Evolutionary conservation across 1,140 invertebrate genomes (phyloP), one percentile per base, ranked within the genome.

Genomic region (Belonocnema kinseyi): DNA sequence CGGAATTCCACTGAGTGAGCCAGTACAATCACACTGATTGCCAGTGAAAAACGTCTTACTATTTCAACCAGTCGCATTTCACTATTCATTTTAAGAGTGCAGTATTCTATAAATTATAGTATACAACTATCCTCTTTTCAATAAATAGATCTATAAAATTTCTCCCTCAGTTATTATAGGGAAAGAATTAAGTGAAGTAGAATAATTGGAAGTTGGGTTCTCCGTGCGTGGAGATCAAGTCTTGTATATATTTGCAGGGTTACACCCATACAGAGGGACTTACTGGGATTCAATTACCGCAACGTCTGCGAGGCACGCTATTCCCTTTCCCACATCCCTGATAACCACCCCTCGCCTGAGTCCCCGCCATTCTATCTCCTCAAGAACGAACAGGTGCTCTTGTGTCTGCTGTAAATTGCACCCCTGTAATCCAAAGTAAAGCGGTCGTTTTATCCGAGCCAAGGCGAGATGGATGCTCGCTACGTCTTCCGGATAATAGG

Each of bases 211-310:
- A 40, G 26, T 66, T 66, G 61, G 61, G 33, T 66, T 66, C 81
- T 81, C 77, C 82, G 80, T 80, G 82, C 77, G 77, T 82, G 71
- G 66, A 77, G 77, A 82, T 76, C 70, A 81, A 82, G 77, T 79
- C 79, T 84, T 77, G 77, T 82, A 80, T 73, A 80, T 72, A 75
- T 78, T 72, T 50, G 80, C 78, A 77, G 73, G 77, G 77, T 80
- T 79, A 85, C 83, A 84, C 77, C 79, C 86, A 86, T 86, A 85
- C 83, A 85, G 75, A 79, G 82, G 80, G 83, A 86, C 88, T 88
- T 88, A 87, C 87, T 84, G 86, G 87, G 88, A 91, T 91, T 91
- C 90, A 92, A 92, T 92, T 92, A 92, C 90, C 90, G 87, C 90
- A 90, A 91, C 86, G 90, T 89, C 90, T 91, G 88, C 85, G 84